Conservation (phyloP, 2,888 invertebrate species). For the Drosophila sordidula region DNA sequence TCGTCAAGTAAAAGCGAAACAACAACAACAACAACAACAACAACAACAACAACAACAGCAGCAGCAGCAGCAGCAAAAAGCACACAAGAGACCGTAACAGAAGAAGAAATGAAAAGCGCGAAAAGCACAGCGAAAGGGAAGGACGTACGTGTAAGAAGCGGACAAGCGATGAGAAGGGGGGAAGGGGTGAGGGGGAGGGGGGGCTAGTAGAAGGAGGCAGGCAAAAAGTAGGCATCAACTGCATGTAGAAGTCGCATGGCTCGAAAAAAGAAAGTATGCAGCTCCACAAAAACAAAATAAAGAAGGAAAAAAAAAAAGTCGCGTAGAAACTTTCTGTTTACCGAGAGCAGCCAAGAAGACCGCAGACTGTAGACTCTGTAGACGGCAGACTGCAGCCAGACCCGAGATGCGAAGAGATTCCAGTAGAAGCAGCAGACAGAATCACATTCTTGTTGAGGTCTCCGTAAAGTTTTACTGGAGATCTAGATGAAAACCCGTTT, state of each 20-base stretch:
- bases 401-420: constrained; percentile 6
- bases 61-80: no score
- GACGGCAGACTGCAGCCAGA: constrained; percentile 32
- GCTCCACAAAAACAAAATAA: constrained; percentile 30
- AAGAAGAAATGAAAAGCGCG: constrained; percentile 54
- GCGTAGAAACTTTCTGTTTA: constrained; percentile 62
- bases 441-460: neutral
- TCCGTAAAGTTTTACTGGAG: neutral
- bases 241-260: constrained; percentile 58
- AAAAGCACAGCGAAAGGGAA: constrained; percentile 6
- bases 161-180: neutral
- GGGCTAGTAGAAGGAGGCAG: neutral
- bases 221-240: constrained; percentile 31
- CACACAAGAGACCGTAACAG: constrained; percentile 23
- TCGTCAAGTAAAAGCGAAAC: constrained; percentile 62
- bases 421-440: neutral
- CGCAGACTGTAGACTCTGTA: constrained; percentile 12
- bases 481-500: no score
- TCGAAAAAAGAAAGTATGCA: constrained; percentile 70
- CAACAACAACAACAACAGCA: constrained; percentile 28
- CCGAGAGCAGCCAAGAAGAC: constrained; percentile 11
- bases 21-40: constrained; percentile 31
- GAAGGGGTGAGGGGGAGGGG: neutral
- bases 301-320: constrained; percentile 25
- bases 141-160: neutral